A percentile compares a stretch with the other conserved stretches of the same genome.
Evolutionary conservation across 2,888 invertebrate genomes (phyloP).

Genomic region (Phalangium opilio): DNA sequence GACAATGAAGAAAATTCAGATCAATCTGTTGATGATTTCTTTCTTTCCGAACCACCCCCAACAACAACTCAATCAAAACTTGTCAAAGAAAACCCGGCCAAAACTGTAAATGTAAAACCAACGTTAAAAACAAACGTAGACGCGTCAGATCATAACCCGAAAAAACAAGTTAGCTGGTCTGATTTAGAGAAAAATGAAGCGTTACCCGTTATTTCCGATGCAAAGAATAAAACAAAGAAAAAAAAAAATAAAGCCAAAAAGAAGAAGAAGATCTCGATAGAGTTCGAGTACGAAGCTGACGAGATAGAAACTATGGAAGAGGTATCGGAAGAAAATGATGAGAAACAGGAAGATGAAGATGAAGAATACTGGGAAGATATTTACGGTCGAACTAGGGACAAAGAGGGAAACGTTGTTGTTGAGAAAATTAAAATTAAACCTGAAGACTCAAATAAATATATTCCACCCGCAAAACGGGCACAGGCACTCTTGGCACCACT

Average conservation of each 20-base stretch:
- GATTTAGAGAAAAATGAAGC: too few species aligned
- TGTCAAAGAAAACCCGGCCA: too few species aligned
- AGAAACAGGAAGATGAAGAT: slow-evolving; percentile 3
- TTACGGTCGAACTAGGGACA: slow-evolving; percentile 47
- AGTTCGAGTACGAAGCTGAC: slow-evolving; percentile 7
- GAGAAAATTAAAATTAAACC: slow-evolving; percentile 29
- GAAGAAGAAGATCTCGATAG: not conserved
- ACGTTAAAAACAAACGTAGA: too few species aligned
- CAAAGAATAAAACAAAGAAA: too few species aligned
- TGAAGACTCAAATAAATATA: slow-evolving; percentile 43
- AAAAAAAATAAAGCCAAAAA: not conserved
- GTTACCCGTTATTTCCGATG: too few species aligned
- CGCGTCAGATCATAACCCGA: not conserved
- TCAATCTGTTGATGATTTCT: slow-evolving; percentile 6
- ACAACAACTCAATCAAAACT: too few species aligned
- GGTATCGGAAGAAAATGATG: not conserved
- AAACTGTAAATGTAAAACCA: not conserved
- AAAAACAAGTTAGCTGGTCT: too few species aligned
- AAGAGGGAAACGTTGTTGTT: slow-evolving; percentile 50
- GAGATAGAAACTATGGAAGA: slow-evolving; percentile 4
- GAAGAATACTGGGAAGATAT: not conserved
- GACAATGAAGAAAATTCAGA: slow-evolving; percentile 5
- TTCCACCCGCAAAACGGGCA: slow-evolving; percentile 65
- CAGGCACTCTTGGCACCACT: slow-evolving; percentile 33
- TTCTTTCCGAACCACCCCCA: too few species aligned